Conservation (phyloP, 2,888 invertebrate genomes). For the Drosophila koepferae region DNA sequence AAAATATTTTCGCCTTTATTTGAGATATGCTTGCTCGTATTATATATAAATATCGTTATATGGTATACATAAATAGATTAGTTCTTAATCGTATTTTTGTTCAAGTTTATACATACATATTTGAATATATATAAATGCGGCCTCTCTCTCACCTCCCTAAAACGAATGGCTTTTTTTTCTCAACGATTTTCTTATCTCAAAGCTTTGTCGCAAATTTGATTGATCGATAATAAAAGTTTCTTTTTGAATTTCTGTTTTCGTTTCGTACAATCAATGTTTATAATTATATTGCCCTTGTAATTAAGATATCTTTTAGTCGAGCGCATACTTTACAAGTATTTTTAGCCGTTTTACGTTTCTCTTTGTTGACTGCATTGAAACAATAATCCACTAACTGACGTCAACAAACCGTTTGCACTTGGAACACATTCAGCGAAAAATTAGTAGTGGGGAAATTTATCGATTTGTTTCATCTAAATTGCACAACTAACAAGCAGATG, state of each 20-base stretch:
- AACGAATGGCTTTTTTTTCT: neutral
- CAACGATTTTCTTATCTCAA: neutral
- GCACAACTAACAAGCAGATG: slow-evolving; percentile 33
- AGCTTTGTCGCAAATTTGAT: neutral
- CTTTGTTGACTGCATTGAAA: slow-evolving; percentile 17
- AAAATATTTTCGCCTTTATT: neutral
- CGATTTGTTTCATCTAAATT: slow-evolving; percentile 30
- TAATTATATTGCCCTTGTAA: neutral
- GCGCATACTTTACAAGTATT: neutral
- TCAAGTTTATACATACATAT: neutral
- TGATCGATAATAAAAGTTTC: neutral
- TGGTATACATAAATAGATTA: neutral
- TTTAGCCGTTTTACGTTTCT: neutral
- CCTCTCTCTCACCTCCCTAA: neutral
- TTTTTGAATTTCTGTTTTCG: neutral
- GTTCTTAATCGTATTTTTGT: slow-evolving; percentile 1
- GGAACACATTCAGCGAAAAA: slow-evolving; percentile 9
- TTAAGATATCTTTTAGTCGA: slow-evolving; percentile 20
- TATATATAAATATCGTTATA: neutral
- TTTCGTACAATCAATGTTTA: neutral
- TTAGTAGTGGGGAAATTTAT: slow-evolving; percentile 31
- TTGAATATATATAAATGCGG: neutral
- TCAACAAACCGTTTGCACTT: slow-evolving; percentile 34
- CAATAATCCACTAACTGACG: slow-evolving; percentile 33
- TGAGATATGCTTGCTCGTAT: neutral